These are phyloP conservation scores for Seriola aureovittata DNA, from an alignment of 2,113 vertebrate genomes.

Conservation along the genomic window DNA sequence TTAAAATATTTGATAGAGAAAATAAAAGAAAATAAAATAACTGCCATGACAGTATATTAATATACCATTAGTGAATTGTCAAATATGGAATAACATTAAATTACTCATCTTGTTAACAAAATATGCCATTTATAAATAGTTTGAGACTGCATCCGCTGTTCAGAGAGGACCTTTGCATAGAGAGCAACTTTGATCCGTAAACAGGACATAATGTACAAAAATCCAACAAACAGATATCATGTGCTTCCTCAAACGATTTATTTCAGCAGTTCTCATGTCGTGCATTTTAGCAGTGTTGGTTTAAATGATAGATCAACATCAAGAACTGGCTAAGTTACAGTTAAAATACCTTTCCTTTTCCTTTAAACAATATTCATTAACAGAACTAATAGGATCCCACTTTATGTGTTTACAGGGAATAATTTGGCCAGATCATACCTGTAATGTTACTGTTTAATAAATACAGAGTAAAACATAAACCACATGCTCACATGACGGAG, in stretches of 20 bases:
- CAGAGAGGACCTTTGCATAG: slow-evolving; percentile 33
- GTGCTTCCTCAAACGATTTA: slow-evolving; percentile 31
- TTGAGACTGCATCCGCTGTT: slow-evolving; percentile 29
- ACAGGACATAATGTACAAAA: slow-evolving; percentile 14
- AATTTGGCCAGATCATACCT: background rate
- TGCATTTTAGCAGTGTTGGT: background rate
- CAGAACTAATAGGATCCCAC: slow-evolving; percentile 13
- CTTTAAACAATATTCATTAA: slow-evolving; percentile 3
- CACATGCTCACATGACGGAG: slow-evolving; percentile 1
- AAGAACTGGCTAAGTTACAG: background rate
- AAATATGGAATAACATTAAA: slow-evolving; percentile 37
- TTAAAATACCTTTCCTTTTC: background rate
- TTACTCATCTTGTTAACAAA: slow-evolving; percentile 48
- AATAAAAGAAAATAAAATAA: slow-evolving; percentile 42
- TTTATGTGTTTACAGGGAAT: background rate
- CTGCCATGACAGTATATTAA: slow-evolving; percentile 35
- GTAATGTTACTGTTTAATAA: slow-evolving; percentile 14
- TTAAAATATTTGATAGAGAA: slow-evolving; percentile 23
- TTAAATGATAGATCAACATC: background rate
- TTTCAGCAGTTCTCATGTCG: background rate
- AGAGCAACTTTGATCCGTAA: slow-evolving; percentile 40
- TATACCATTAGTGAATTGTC: slow-evolving; percentile 46
- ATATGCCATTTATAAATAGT: slow-evolving; percentile 54
- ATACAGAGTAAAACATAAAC: slow-evolving; percentile 14
- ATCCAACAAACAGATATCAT: background rate